Base-by-base conservation (phyloP, 92 coral and sea anemone genomes). In the Galaxea fascicularis region DNA sequence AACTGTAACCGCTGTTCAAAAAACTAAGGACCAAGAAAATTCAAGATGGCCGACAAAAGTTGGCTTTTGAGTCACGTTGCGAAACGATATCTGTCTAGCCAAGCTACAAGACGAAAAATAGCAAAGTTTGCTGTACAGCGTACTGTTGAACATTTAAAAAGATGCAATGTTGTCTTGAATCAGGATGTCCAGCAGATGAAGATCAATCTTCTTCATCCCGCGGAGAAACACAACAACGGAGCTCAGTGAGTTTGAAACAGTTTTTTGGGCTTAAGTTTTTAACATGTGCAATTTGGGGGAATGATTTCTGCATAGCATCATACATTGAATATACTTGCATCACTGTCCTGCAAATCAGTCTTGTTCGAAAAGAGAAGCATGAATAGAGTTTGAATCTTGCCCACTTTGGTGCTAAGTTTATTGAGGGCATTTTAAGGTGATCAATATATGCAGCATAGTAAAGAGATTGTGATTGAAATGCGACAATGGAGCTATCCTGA, bases 61-160 rank as follows among this genome's bases (percentile, higher is more conserved):
- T 82, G 92, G 35, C 90, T 82, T 8, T 53, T 88, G 45, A 27
- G 51, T 29, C 64, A 71, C 12, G 92, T 90, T 4, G 92, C 88
- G 0, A 86, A 92, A 73, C 84, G 95, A 76, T 88, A 84, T 25
- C 66, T 94, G 46, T 90, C 90, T 17, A 80, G 85, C 58, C 92
- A 94, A 68, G 88, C 96, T 47, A 52, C 80, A 41, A 90, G 93
- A 0, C 87, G 93, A 53, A 90, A 77, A n/a, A 80, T 87, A 76
- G 98, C 94, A 1, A 90, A 93, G 53, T 87, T 91, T 82, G 89
- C 94, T 21, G 93, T 95, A 11, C 97, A 91, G 71, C 85, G 97
- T 39, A 91, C 98, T 31, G 66, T 95, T 39, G 98, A 94, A n/a
- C 93, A 95, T 70, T 86, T 95, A 10, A 91, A 85, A 69, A 92